These are phyloP conservation scores for Burhinus oedicnemus DNA, from an alignment of 2,113 vertebrate genomes.

Conservation along the genomic window DNA sequence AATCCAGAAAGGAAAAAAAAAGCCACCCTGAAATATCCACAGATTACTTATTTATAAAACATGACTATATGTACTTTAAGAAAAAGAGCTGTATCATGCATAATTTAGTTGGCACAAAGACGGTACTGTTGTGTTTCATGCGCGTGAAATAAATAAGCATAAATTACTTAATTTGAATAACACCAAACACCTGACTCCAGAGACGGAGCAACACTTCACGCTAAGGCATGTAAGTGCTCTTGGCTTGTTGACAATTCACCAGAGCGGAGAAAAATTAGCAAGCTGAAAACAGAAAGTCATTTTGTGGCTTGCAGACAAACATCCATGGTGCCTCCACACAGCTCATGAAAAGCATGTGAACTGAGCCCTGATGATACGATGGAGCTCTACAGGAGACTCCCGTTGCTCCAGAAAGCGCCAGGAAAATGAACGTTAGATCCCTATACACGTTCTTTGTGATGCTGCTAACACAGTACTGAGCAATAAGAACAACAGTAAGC, in stretches of 20 bases:
- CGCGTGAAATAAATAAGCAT: constrained; percentile 14
- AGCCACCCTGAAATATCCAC: background rate
- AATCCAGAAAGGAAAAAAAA: background rate
- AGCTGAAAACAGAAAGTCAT: constrained; percentile 7
- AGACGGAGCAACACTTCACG: background rate
- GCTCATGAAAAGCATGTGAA: background rate
- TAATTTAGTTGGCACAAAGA: constrained; percentile 32
- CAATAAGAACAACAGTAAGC: background rate
- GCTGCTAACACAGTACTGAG: background rate
- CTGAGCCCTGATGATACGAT: background rate
- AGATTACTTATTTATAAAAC: background rate
- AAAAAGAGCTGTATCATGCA: background rate
- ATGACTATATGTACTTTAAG: background rate
- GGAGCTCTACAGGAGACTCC: background rate
- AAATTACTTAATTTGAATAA: constrained; percentile 54
- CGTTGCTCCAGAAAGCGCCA: background rate
- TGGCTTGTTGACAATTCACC: background rate
- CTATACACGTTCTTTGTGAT: background rate
- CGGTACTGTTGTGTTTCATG: background rate
- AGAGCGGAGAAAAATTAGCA: constrained; percentile 9
- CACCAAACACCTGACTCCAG: constrained; percentile 43
- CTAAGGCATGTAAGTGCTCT: constrained; percentile 2
- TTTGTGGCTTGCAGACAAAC: background rate
- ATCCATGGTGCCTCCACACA: background rate
- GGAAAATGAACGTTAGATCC: background rate